Evolutionary conservation across 2,797 vertebrate species (phyloP), one percentile per base, ranked within the genome.

Genomic region (Harpagifer antarcticus): DNA sequence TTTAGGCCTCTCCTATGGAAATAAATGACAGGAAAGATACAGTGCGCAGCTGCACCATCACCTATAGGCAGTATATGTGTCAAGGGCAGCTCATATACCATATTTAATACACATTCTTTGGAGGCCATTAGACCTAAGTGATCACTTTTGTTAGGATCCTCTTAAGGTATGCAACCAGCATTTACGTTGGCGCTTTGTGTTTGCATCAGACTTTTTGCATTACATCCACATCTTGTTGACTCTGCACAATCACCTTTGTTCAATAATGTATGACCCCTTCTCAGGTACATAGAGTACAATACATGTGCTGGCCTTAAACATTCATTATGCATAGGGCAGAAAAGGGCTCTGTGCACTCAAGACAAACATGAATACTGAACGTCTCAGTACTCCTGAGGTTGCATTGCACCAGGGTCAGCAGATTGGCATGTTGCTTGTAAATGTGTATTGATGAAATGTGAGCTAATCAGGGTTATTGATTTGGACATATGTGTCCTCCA

Each of bases 381-480:
- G 62, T 54, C 11, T 11, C 23, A 53, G 55, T 59, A 69, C 76
- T 54, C 78, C 72, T 61, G 66, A 69, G 71, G 80, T 53, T 77
- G 77, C 77, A 27, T 67, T 68, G 62, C 14, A 61, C 59, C 31
- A 0, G 70, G 84, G 71, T 80, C 81, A 89, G 84, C 71, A 85
- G 68, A 85, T 76, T 62, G 64, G 72, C 58, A 55, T 78, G 86
- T 76, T 77, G 50, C 72, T 81, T 85, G 83, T 86, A 86, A 88
- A 88, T 72, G 49, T n/a, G 27, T 85, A 91, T 92, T 68, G 88
- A 92, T 90, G 72, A 72, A 66, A 75, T 63, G 73, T 75, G 77
- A 64, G 77, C 83, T 85, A 89, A 91, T 93, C 88, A 89, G 85
- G 62, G 37, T 86, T 78, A 91, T 89, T 90, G 91, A 91, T 77